Conservation (phyloP, 2,113 vertebrate genomes). For the Anas platyrhynchos region DNA sequence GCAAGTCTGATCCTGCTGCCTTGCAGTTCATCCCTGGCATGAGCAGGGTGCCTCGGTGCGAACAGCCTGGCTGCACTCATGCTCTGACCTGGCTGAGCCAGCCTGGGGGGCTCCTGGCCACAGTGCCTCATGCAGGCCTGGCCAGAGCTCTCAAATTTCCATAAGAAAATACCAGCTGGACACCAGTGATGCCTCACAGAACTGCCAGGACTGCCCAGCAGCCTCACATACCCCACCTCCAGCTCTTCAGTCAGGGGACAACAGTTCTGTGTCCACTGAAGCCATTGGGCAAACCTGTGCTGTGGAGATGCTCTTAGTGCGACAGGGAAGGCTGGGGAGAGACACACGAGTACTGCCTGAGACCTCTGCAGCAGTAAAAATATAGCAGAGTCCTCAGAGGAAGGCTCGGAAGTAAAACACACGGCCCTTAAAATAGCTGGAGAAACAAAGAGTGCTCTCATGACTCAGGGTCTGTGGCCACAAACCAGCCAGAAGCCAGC, state of each 20-base stretch:
- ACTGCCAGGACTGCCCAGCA: not conserved
- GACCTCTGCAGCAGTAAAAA: not conserved
- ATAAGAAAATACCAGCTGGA: not conserved
- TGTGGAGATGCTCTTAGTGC: not conserved
- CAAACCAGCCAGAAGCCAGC: not conserved
- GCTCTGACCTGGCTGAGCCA: not conserved
- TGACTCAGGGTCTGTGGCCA: not conserved
- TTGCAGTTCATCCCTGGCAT: not conserved
- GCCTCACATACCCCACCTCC: not conserved
- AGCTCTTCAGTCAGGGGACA: not conserved
- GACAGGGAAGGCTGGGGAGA: not conserved
- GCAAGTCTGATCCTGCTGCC: not conserved
- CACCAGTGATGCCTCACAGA: not conserved
- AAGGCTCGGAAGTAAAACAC: not conserved
- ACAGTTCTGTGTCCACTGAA: not conserved
- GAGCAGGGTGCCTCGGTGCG: rapidly evolving
- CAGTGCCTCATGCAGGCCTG: not conserved
- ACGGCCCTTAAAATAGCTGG: not conserved
- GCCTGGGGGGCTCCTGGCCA: not conserved
- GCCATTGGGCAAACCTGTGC: not conserved
- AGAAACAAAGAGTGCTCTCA: not conserved
- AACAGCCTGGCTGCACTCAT: not conserved
- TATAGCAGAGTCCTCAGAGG: not conserved
- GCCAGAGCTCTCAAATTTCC: not conserved
- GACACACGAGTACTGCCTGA: not conserved